Evolutionary conservation across 2,113 vertebrate genomes (phyloP).

Genomic region (Diphyllodes magnificus): DNA sequence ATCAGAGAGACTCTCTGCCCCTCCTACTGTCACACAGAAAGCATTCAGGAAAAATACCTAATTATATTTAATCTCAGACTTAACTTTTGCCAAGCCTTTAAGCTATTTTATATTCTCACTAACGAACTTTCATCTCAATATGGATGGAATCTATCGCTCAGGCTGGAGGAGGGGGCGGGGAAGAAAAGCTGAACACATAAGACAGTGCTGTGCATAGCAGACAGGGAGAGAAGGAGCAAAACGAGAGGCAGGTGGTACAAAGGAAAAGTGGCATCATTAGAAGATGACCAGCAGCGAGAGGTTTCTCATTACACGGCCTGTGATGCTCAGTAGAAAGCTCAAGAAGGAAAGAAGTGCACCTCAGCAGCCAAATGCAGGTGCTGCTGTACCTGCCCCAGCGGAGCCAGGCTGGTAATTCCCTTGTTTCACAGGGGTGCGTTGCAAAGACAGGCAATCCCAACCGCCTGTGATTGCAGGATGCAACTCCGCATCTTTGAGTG

Average conservation of each 20-base stretch:
- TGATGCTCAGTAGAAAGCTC: background rate
- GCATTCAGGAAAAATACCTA: background rate
- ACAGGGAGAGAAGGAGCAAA: background rate
- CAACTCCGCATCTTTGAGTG: background rate
- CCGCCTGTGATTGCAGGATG: rapidly evolving
- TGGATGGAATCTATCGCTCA: background rate
- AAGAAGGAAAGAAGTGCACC: background rate
- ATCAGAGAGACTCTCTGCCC: background rate
- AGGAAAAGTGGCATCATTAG: background rate
- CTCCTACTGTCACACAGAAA: background rate
- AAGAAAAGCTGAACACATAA: background rate
- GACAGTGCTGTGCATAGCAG: background rate
- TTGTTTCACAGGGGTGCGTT: rapidly evolving
- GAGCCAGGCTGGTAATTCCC: background rate
- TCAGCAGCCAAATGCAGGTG: background rate
- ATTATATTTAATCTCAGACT: background rate
- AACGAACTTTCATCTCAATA: background rate
- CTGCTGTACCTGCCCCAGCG: rapidly evolving
- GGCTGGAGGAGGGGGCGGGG: background rate
- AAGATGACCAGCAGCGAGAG: background rate
- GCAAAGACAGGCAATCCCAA: rapidly evolving
- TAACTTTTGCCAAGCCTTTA: background rate
- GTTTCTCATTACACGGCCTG: background rate
- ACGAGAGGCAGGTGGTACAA: background rate
- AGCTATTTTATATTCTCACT: background rate